These are phyloP conservation scores for Pseudoatta argentina DNA, from an alignment of 1,140 invertebrate species.

Conservation along the genomic window DNA sequence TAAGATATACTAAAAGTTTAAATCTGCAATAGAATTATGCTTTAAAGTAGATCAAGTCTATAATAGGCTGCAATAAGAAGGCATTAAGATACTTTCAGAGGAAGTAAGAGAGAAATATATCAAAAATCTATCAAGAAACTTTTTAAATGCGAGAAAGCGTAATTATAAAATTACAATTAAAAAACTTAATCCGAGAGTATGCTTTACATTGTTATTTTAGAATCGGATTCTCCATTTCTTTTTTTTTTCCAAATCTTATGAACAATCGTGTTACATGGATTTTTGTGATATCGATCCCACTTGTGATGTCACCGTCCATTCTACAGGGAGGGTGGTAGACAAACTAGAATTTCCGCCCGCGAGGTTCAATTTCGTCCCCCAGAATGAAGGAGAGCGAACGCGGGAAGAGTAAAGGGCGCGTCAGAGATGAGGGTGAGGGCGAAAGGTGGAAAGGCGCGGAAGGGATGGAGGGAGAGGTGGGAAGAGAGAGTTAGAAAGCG, in stretches of 20 bases:
- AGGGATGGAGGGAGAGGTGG: slow-evolving; percentile 17
- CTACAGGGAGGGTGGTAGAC: slow-evolving; percentile 21
- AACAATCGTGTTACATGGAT: background rate
- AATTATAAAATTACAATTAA: slow-evolving; percentile 44
- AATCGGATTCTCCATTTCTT: slow-evolving; percentile 10
- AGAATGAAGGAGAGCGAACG: slow-evolving; percentile 51
- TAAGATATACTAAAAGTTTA: background rate
- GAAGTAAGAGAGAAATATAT: background rate
- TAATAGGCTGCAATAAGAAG: background rate
- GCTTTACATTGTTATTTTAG: slow-evolving; percentile 12
- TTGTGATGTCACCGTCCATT: slow-evolving; percentile 35
- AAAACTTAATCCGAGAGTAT: slow-evolving; percentile 29
- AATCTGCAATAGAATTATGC: background rate
- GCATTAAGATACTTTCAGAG: background rate
- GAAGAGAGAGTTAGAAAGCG: slow-evolving; percentile 51
- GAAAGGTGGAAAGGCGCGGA: background rate
- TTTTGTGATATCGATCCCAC: slow-evolving; percentile 63
- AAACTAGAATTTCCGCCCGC: slow-evolving; percentile 67
- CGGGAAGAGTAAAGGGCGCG: slow-evolving; percentile 40
- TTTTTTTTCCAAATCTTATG: background rate
- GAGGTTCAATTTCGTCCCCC: slow-evolving; percentile 73
- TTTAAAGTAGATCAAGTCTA: background rate
- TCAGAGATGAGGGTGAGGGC: background rate
- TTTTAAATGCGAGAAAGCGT: slow-evolving; percentile 1
- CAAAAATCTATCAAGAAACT: background rate